phyloP scores from a whole-genome alignment of 2,888 invertebrate species.

The Junonia oenone region DNA sequence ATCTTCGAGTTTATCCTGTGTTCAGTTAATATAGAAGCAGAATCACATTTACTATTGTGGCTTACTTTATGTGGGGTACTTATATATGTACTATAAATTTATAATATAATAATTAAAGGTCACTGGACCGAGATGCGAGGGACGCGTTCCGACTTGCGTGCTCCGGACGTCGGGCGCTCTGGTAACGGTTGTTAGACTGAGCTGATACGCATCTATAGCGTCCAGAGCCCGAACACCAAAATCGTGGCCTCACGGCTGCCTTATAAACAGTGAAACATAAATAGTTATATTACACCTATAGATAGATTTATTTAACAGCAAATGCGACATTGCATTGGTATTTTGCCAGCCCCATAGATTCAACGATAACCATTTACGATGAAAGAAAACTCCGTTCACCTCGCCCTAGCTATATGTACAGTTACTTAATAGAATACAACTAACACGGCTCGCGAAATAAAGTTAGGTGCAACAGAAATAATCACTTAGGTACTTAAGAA shows the following conservation, averaged over 20 bases:
- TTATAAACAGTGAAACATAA: constrained; percentile 50
- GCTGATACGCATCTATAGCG: neutral
- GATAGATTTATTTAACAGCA: constrained; percentile 53
- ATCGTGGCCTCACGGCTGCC: constrained; percentile 40
- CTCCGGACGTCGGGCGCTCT: constrained; percentile 10
- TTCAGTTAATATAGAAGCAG: constrained; percentile 62
- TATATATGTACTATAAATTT: constrained; percentile 43
- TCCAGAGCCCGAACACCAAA: constrained; percentile 34
- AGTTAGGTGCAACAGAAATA: constrained; percentile 68
- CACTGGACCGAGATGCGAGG: constrained; percentile 53
- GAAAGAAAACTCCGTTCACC: constrained; percentile 62
- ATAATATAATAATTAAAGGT: constrained; percentile 45
- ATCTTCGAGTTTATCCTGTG: constrained; percentile 9
- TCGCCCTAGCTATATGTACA: constrained; percentile 75
- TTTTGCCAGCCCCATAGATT: constrained; percentile 45
- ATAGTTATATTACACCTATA: constrained; percentile 54
- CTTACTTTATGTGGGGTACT: constrained; percentile 44
- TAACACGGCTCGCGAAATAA: constrained; percentile 70
- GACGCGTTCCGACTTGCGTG: constrained; percentile 45
- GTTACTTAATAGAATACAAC: constrained; percentile 59
- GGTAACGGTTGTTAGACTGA: neutral
- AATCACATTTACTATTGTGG: constrained; percentile 49
- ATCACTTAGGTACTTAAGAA: constrained; percentile 66
- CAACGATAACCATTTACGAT: constrained; percentile 63
- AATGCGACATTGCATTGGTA: constrained; percentile 59